phyloP scores from a whole-genome alignment of 2,888 invertebrate species.

The Hirtodrosophila trivittata region DNA sequence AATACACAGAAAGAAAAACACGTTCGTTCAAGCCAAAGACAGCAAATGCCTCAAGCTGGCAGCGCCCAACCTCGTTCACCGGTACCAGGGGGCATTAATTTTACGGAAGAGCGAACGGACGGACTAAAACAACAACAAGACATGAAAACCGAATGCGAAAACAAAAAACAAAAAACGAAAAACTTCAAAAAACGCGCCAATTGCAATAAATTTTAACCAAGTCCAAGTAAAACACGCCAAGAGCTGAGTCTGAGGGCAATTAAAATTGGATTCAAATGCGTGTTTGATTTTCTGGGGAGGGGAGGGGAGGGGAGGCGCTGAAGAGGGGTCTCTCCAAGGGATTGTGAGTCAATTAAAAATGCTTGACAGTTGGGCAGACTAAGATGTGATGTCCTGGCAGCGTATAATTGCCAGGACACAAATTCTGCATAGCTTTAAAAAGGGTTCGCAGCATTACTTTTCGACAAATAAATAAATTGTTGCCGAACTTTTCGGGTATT shows the following conservation, averaged over 20 bases:
- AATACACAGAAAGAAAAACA: slow-evolving; percentile 45
- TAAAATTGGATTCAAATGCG: slow-evolving; percentile 70
- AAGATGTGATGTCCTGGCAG: slow-evolving; percentile 29
- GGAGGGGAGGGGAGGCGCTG: background rate
- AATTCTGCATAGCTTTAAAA: slow-evolving; percentile 40
- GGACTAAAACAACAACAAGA: slow-evolving; percentile 33
- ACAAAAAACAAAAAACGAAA: slow-evolving; percentile 12
- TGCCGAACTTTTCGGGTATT: slow-evolving; percentile 62
- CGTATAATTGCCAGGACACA: slow-evolving; percentile 49
- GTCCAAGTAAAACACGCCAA: slow-evolving; percentile 14
- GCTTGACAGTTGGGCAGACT: slow-evolving; percentile 64
- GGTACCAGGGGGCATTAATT: slow-evolving; percentile 56
- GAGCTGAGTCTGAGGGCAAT: slow-evolving; percentile 55
- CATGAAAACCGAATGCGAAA: slow-evolving; percentile 22
- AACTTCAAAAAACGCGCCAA: slow-evolving; percentile 45
- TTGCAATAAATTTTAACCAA: slow-evolving; percentile 53
- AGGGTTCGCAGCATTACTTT: slow-evolving; percentile 42
- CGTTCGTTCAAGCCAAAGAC: background rate
- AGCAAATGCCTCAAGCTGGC: slow-evolving; percentile 1
- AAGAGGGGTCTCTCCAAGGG: slow-evolving; percentile 38
- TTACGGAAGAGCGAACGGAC: slow-evolving; percentile 58
- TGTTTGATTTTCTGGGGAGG: slow-evolving; percentile 50
- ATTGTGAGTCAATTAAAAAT: slow-evolving; percentile 78
- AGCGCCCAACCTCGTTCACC: slow-evolving; percentile 1
- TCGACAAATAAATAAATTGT: slow-evolving; percentile 71